Conservation (phyloP, 1,140 invertebrate genomes). For the Teleogryllus occipitalis region DNA sequence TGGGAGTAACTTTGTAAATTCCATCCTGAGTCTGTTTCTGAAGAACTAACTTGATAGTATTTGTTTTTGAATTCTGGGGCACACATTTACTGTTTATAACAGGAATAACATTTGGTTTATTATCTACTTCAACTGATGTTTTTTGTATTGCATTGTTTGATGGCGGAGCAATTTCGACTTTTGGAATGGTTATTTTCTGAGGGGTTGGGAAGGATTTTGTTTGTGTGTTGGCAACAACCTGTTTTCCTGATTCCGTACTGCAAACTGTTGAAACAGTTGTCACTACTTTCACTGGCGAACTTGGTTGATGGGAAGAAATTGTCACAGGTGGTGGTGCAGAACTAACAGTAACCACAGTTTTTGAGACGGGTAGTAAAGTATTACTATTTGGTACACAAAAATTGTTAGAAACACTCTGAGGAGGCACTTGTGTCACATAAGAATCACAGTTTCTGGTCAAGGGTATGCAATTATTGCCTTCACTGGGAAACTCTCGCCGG, state of each 20-base stretch:
- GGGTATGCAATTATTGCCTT: not conserved
- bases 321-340: not conserved
- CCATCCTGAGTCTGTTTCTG: slow-evolving; percentile 42
- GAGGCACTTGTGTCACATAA: not conserved
- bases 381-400: not conserved
- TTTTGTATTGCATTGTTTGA: not conserved
- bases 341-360: not conserved
- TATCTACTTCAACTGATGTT: not conserved
- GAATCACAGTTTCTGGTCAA: not conserved
- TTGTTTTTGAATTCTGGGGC: slow-evolving; percentile 3
- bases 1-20: slow-evolving; percentile 39
- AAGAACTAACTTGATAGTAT: slow-evolving; percentile 42
- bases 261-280: not conserved
- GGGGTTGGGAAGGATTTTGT: not conserved
- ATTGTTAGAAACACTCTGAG: not conserved
- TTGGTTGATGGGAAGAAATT: not conserved
- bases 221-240: not conserved
- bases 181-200: not conserved
- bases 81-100: slow-evolving; percentile 8
- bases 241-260: not conserved
- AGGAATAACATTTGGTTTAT: not conserved
- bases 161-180: not conserved
- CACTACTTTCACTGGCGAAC: not conserved
- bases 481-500: not conserved
- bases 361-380: not conserved